Percentiles rank a stretch among this genome's conserved stretches.
These are phyloP conservation scores for Cyphomyrus discorhynchus DNA, from an alignment of 2,113 vertebrate genomes.

Conservation along the genomic window DNA sequence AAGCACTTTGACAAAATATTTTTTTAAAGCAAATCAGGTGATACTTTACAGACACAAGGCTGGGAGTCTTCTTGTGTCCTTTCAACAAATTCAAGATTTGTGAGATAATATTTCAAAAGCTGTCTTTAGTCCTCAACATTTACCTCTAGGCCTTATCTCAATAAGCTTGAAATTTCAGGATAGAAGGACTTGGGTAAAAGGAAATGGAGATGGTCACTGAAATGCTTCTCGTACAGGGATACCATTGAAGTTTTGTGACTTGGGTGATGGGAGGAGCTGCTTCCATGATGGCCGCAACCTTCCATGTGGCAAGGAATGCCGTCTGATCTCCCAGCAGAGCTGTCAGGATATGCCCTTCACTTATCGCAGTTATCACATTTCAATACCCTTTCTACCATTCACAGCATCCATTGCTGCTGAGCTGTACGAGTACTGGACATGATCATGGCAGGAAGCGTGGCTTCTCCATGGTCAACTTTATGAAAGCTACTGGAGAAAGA, in stretches of 20 bases:
- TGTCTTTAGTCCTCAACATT: not conserved
- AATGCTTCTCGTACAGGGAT: not conserved
- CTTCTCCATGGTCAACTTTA: not conserved
- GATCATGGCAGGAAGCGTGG: not conserved
- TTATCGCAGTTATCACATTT: not conserved
- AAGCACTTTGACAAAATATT: not conserved
- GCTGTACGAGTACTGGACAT: not conserved
- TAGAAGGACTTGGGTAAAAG: not conserved
- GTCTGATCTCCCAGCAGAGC: not conserved
- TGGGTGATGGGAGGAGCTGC: not conserved
- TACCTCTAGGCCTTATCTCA: constrained; percentile 12
- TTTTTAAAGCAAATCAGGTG: not conserved
- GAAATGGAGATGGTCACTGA: not conserved
- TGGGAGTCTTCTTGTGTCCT: not conserved
- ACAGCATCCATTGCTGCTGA: not conserved
- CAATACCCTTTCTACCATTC: not conserved
- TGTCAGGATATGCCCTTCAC: not conserved
- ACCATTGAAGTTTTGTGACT: not conserved
- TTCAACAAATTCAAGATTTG: not conserved
- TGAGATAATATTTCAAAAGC: constrained; percentile 9
- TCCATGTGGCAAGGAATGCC: not conserved
- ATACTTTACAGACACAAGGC: constrained; percentile 2
- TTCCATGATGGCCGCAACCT: not conserved
- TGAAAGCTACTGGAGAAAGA: no score
- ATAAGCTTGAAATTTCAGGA: not conserved